Evolutionary conservation across 2,797 vertebrate species (phyloP).

Genomic region (Coluber constrictor): DNA sequence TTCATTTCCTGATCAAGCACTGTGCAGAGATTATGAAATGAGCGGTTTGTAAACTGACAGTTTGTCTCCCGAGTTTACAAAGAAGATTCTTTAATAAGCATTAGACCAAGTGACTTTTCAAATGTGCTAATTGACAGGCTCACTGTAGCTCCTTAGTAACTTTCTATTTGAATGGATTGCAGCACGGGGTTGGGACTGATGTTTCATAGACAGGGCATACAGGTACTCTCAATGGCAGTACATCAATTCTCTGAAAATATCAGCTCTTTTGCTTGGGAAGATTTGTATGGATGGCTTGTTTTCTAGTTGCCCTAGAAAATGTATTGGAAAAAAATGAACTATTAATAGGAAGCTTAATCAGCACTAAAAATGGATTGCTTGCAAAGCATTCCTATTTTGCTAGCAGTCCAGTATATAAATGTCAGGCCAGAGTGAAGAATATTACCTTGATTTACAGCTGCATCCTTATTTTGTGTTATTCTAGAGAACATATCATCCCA

Average conservation of each 20-base stretch:
- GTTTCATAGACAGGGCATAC: background rate
- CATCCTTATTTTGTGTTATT: background rate
- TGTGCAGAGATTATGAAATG: background rate
- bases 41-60: background rate
- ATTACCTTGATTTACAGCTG: background rate
- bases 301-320: constrained; percentile 8
- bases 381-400: background rate
- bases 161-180: background rate
- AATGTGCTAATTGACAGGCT: background rate
- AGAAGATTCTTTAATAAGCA: background rate
- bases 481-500: background rate
- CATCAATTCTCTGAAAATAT: background rate
- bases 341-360: background rate
- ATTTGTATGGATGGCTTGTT: background rate
- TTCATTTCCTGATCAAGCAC: background rate
- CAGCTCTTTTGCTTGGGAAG: background rate
- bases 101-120: background rate
- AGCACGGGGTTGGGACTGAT: background rate
- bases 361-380: background rate
- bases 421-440: background rate
- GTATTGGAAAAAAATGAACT: background rate
- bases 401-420: background rate
- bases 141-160: background rate
- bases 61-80: background rate
- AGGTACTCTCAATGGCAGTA: background rate